Evolutionary conservation across 2,888 invertebrate species (phyloP).

Genomic region (Axea sp.): DNA sequence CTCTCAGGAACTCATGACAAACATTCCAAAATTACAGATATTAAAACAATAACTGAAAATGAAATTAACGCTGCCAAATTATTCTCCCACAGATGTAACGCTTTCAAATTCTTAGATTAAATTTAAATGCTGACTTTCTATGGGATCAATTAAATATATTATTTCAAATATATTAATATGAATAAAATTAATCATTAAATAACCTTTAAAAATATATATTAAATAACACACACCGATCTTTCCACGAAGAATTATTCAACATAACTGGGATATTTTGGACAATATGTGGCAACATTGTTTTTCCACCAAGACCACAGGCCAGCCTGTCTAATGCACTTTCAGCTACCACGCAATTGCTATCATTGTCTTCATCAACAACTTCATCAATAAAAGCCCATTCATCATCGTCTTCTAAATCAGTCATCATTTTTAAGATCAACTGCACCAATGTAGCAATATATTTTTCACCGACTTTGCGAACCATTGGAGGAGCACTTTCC

Average conservation of each 20-base stretch:
- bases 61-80: slow-evolving; percentile 56
- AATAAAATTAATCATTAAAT: too few relatives aligned
- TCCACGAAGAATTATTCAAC: slow-evolving; percentile 91
- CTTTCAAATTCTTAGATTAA: slow-evolving; percentile 63
- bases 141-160: too few relatives aligned
- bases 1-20: slow-evolving; percentile 67
- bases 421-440: slow-evolving; percentile 95
- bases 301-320: slow-evolving; percentile 97
- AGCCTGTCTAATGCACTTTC: slow-evolving; percentile 98
- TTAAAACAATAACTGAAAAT: slow-evolving; percentile 68
- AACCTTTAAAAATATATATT: too few relatives aligned
- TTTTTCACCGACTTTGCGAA: slow-evolving; percentile 93
- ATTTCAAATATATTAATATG: too few relatives aligned
- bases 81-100: slow-evolving; percentile 75
- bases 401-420: slow-evolving; percentile 94
- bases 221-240: slow-evolving; percentile 84
- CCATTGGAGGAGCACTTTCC: slow-evolving; percentile 97
- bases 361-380: slow-evolving; percentile 94
- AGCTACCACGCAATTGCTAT: slow-evolving; percentile 96
- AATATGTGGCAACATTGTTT: slow-evolving; percentile 93
- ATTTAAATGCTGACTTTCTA: slow-evolving; percentile 72
- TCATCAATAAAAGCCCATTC: slow-evolving; percentile 94
- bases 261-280: slow-evolving; percentile 91
- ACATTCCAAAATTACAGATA: slow-evolving; percentile 36
- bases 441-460: slow-evolving; percentile 91